Evolutionary conservation across 2,113 vertebrate genomes (phyloP).

Genomic region (Catharus minimus): DNA sequence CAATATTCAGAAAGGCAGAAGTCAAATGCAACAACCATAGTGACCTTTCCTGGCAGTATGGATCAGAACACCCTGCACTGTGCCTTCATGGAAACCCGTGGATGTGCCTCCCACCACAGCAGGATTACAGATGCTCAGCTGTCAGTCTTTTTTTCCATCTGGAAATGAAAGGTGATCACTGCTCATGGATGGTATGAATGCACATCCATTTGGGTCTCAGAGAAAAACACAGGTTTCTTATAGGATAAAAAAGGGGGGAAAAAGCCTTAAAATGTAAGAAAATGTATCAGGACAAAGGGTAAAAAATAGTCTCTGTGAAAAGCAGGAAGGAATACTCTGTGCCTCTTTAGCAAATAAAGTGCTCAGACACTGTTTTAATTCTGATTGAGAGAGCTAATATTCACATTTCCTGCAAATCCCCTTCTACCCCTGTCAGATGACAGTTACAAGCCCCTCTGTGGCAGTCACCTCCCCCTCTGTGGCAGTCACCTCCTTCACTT

Average conservation of each 20-base stretch:
- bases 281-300: background rate
- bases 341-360: background rate
- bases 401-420: background rate
- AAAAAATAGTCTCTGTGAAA: background rate
- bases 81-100: background rate
- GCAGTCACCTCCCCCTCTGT: background rate
- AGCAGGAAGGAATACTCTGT: background rate
- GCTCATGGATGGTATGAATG: background rate
- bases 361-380: conserved; percentile 19
- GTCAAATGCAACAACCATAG: background rate
- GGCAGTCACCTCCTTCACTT: background rate
- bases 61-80: background rate
- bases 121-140: background rate
- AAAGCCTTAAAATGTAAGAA: background rate
- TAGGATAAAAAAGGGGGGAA: background rate
- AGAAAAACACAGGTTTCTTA: background rate
- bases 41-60: background rate
- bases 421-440: background rate
- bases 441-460: background rate
- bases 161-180: background rate
- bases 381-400: background rate
- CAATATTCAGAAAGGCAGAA: background rate
- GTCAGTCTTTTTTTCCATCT: background rate
- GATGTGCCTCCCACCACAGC: background rate
- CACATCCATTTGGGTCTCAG: background rate